Percentiles rank a stretch among this genome's conserved stretches.
Conservation (phyloP, 2,888 invertebrate species). For the Fragum fragum region DNA sequence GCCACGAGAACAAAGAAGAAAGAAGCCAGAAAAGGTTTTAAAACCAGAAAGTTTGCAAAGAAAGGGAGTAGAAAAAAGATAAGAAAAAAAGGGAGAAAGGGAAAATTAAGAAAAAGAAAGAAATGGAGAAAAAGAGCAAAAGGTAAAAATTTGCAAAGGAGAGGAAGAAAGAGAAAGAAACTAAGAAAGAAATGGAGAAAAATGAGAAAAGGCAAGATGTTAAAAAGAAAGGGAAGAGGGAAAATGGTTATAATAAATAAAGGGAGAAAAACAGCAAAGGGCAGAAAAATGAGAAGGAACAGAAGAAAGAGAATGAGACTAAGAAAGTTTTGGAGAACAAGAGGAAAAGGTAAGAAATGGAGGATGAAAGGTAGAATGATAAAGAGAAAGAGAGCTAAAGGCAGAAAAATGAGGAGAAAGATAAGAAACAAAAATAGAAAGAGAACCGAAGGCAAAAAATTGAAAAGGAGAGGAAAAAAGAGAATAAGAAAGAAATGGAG, state of each 20-base stretch:
- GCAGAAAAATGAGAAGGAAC: background rate
- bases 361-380: background rate
- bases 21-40: no score
- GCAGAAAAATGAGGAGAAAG: background rate
- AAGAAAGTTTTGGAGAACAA: background rate
- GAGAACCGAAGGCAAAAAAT: background rate
- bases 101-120: background rate
- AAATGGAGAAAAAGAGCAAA: no score
- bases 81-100: constrained; percentile 17
- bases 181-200: background rate
- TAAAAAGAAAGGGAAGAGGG: no score
- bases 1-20: no score
- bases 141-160: constrained; percentile 5
- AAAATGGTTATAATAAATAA: background rate
- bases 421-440: background rate
- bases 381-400: background rate
- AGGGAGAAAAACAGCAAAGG: background rate
- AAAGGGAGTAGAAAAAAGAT: background rate
- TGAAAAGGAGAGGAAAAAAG: background rate
- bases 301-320: background rate
- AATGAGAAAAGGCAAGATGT: background rate
- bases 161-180: background rate
- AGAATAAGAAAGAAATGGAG: background rate
- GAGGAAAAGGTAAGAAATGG: background rate
- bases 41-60: background rate